A percentile compares a stretch with the other conserved stretches of the same genome.
Evolutionary conservation across 2,888 invertebrate genomes (phyloP).

Genomic region (Tiliacea citrago): DNA sequence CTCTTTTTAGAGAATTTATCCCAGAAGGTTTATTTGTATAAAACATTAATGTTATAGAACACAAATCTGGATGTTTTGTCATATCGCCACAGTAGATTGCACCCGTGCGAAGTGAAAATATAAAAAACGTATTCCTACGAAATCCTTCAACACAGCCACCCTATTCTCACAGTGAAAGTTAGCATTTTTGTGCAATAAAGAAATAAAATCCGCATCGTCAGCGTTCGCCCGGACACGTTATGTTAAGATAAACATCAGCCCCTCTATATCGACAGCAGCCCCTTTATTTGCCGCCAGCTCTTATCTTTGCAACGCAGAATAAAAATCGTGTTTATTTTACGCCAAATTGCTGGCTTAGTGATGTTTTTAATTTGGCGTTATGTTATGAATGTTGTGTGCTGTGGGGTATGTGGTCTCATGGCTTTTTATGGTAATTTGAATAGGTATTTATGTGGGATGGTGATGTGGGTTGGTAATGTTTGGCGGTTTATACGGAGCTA

Average conservation of each 20-base stretch:
- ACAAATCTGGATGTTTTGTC: not conserved
- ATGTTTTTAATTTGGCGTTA: conserved; percentile 65
- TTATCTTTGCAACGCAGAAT: conserved; percentile 79
- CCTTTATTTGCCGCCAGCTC: conserved; percentile 68
- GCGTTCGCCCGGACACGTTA: conserved; percentile 75
- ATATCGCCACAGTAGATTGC: not conserved
- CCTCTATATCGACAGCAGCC: conserved; percentile 66
- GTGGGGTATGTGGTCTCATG: conserved; percentile 22
- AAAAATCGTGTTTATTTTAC: conserved; percentile 77
- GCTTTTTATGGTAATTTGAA: conserved; percentile 58
- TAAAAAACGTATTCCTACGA: not conserved
- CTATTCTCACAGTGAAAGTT: conserved; percentile 74
- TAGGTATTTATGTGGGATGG: conserved; percentile 25
- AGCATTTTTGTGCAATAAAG: conserved; percentile 89
- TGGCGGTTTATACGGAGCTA: not conserved
- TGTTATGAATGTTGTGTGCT: conserved; percentile 58
- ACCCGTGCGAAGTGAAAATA: not conserved
- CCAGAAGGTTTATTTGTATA: not conserved
- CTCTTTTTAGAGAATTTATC: not conserved
- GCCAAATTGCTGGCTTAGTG: conserved; percentile 62
- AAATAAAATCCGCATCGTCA: conserved; percentile 85
- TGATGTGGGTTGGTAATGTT: not conserved
- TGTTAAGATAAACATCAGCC: conserved; percentile 77
- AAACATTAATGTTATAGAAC: not conserved
- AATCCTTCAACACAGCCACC: conserved; percentile 62